Conservation (phyloP, 2,113 vertebrate species). For the Setophaga petechia region DNA sequence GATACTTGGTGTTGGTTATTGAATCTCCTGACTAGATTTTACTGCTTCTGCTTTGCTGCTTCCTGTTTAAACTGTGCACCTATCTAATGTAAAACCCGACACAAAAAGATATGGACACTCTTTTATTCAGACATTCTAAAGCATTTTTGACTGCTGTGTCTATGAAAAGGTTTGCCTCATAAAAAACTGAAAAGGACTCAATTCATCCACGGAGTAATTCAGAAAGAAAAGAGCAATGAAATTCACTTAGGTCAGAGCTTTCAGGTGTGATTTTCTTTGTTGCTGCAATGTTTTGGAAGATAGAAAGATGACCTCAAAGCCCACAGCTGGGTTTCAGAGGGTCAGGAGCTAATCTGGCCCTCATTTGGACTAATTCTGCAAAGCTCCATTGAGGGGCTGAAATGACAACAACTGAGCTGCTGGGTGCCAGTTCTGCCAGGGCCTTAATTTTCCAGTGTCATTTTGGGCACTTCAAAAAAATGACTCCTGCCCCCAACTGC, state of each 20-base stretch:
- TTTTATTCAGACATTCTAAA: slow-evolving; percentile 19
- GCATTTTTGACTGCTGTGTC: neutral
- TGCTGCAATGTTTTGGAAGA: neutral
- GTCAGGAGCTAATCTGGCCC: neutral
- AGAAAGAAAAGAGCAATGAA: neutral
- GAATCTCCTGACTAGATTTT: slow-evolving; percentile 17
- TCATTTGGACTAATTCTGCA: neutral
- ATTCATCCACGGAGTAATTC: neutral
- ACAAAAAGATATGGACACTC: neutral
- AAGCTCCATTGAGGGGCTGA: neutral
- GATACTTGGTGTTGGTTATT: slow-evolving; percentile 3
- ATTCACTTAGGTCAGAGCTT: neutral
- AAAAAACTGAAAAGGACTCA: neutral
- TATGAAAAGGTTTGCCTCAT: neutral
- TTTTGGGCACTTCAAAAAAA: neutral
- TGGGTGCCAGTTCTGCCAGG: neutral
- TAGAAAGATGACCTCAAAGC: neutral
- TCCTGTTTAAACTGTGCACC: neutral
- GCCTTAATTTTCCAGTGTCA: neutral
- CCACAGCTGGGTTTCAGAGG: neutral
- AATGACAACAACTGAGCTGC: neutral
- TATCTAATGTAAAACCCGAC: neutral
- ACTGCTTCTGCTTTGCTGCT: neutral
- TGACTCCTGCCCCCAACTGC: neutral
- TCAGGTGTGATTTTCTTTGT: neutral